Base-by-base conservation (phyloP, 2,797 vertebrate species). In the Arremon aurantiirostris region DNA sequence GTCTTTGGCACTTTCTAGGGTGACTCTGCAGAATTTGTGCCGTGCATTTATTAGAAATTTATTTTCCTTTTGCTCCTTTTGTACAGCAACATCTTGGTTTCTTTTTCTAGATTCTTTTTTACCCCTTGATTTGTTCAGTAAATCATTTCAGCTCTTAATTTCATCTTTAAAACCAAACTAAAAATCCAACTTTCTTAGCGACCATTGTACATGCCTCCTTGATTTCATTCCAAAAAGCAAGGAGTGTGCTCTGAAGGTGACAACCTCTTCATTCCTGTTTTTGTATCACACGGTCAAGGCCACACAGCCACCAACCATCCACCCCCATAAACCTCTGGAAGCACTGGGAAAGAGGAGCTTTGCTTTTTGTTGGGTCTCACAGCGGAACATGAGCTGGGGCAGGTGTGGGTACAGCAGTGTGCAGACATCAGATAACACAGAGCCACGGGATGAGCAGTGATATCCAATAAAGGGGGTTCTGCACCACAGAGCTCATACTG, bases 321-420 rank as follows among this genome's bases (percentile, higher is more conserved):
- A 34, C 4, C 5, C 13, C 49, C 32, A 24, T 15, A 64, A 66
- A 46, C 28, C 12, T 37, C 34, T 47, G 32, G 18, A 15, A 49
- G 44, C 23, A 28, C 22, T 21, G 41, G 19, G 30, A 24, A 68
- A 57, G n/a, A 68, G 19, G 30, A 32, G 18, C 30, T 12, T 39
- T 13, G 0, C 14, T 76, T 9, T 11, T 11, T 10, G 7, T 32
- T 92, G 0, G 0, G 2, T 73, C 35, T 57, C 34, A 49, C 30
- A 28, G 46, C 60, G 12, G 10, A 83, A 23, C 1, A 0, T 12
- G 5, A 39, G n/a, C 19, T 73, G 12, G 11, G 24, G 53, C 10
- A 15, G 2, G 17, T 27, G 14, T 61, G 55, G 17, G 34, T 46
- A 27, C n/a, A 49, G 21, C 1, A 32, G 10, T 8, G 5, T 50